Conservation (phyloP, 2,113 vertebrate species). For the Zeus faber region DNA sequence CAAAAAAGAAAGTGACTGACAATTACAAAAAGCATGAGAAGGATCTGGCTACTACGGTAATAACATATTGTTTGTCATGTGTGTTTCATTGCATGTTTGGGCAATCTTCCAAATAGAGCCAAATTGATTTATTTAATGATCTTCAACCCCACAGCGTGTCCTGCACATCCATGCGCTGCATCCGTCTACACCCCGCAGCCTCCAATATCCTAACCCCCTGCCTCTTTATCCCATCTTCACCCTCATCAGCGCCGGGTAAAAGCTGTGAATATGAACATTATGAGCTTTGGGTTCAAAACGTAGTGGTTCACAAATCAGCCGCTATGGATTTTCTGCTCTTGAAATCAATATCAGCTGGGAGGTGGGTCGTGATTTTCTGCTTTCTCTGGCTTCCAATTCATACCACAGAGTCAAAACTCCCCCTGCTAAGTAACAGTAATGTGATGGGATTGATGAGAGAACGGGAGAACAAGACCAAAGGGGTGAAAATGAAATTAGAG, state of each 20-base stretch:
- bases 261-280: slow-evolving; percentile 83
- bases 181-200: slow-evolving; percentile 46
- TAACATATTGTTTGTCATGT: slow-evolving; percentile 45
- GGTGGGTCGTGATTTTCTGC: slow-evolving; percentile 78
- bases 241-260: slow-evolving; percentile 63
- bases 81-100: slow-evolving; percentile 64
- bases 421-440: slow-evolving; percentile 36
- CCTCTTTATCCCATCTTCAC: slow-evolving; percentile 57
- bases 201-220: slow-evolving; percentile 56
- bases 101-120: slow-evolving; percentile 65
- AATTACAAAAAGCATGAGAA: too few relatives aligned
- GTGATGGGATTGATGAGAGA: slow-evolving; percentile 27
- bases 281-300: slow-evolving; percentile 82
- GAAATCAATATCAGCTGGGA: slow-evolving; percentile 78
- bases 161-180: slow-evolving; percentile 46
- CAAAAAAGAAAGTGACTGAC: too few relatives aligned
- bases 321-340: slow-evolving; percentile 83
- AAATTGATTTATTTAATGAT: slow-evolving; percentile 69
- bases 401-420: slow-evolving; percentile 67
- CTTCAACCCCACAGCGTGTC: slow-evolving; percentile 53
- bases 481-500: not conserved
- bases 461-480: slow-evolving; percentile 25
- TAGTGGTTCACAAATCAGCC: slow-evolving; percentile 87
- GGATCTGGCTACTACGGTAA: too few relatives aligned
- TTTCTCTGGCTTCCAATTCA: slow-evolving; percentile 76